Base-by-base conservation (phyloP, 2,113 vertebrate species). In the Trachemys scripta region DNA sequence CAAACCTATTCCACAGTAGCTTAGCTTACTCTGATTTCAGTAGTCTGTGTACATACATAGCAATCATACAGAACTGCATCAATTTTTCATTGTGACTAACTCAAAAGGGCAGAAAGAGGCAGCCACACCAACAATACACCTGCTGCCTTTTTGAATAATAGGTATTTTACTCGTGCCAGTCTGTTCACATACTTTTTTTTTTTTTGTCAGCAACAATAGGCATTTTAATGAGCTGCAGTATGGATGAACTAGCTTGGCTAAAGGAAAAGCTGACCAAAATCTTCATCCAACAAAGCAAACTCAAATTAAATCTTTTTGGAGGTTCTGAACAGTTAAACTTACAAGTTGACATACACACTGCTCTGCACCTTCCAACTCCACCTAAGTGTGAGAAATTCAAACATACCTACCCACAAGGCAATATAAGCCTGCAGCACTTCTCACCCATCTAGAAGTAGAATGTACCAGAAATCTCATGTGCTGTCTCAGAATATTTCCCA, bases 11-110 rank as follows among this genome's bases (percentile, higher is more conserved):
- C 54, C 82, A 85, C 8, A 81, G 53, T 10, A 75, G 75, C 69
- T 57, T 91, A 14, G 17, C 53, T 54, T 92, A 19, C 84, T 80
- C 49, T 53, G 85, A 50, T 94, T 95, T 93, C 79, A 47, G 87
- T 82, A 89, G 12, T 94, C 88, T 90, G 80, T 82, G 53, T 82
- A 83, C 42, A 69, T 54, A 62, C 80, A 87, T 51, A 89, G 84
- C 82, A 94, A 81, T 85, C 82, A 59, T 76, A 81, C 27, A 91
- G 53, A 94, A 82, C 47, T 76, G 10, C 84, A 94, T 80, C 93
- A 96, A 93, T 97, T 97, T 97, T 94, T 95, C 96, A 90, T 83
- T 91, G 84, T 96, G 93, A 94, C 86, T 97, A 96, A 96, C 85
- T 93, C 75, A 90, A 93, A 82, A 4, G 0, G 62, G 81, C 50